These are phyloP conservation scores for Triplophysa bombifrons DNA, from an alignment of 2,797 vertebrate species.

Conservation along the genomic window DNA sequence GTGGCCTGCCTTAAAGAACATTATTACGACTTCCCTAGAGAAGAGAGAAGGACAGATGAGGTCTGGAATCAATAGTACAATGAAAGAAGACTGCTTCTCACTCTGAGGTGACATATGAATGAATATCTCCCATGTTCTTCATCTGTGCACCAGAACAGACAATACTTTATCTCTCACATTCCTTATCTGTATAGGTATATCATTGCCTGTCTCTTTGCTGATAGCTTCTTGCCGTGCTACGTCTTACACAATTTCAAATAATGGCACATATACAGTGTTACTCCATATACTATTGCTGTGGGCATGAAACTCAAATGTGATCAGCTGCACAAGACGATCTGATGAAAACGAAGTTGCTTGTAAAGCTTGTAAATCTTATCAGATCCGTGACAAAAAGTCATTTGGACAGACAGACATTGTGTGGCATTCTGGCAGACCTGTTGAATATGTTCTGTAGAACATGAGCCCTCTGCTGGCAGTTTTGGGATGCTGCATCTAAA, in stretches of 20 bases:
- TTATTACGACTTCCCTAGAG: not conserved
- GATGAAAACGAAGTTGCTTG: too few relatives aligned
- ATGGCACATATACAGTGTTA: not conserved
- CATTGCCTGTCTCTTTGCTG: not conserved
- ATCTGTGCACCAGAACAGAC: not conserved
- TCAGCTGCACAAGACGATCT: not conserved
- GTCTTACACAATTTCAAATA: not conserved
- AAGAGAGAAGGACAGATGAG: not conserved
- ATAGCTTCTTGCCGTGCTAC: not conserved
- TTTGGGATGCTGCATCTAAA: slow-evolving; percentile 34
- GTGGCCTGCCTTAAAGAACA: not conserved
- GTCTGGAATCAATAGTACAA: not conserved
- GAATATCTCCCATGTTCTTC: not conserved
- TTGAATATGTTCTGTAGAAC: not conserved
- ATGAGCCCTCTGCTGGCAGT: slow-evolving; percentile 51
- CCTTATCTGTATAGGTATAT: not conserved
- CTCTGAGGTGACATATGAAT: not conserved
- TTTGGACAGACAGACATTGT: not conserved
- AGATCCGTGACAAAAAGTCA: not conserved
- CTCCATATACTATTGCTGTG: not conserved
- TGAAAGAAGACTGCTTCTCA: not conserved
- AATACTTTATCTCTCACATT: not conserved
- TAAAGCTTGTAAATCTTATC: slow-evolving; percentile 7
- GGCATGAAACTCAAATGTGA: not conserved
- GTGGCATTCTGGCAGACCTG: not conserved